Percentiles rank a stretch among this genome's conserved stretches.
These are phyloP conservation scores for Epirrhoe alternata DNA, from an alignment of 2,888 invertebrate species.

Conservation along the genomic window DNA sequence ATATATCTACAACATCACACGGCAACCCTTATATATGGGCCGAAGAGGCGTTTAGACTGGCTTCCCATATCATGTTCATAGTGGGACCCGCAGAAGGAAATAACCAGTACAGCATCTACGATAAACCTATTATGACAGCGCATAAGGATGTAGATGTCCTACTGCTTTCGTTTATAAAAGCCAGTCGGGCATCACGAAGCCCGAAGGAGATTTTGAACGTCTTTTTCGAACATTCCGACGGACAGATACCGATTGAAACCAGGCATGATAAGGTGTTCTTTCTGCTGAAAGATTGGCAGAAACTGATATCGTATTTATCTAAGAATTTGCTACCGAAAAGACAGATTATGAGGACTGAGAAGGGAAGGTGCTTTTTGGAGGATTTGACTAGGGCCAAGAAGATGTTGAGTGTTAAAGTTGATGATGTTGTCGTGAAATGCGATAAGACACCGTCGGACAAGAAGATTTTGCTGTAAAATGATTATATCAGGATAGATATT, in stretches of 20 bases:
- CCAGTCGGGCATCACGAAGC: slow-evolving; percentile 49
- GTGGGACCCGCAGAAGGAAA: slow-evolving; percentile 70
- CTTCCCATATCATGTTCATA: slow-evolving; percentile 70
- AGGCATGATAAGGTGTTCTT: slow-evolving; percentile 63
- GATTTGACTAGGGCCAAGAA: slow-evolving; percentile 73
- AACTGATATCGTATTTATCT: slow-evolving; percentile 71
- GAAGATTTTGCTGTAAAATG: slow-evolving; percentile 64
- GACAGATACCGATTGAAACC: slow-evolving; percentile 66
- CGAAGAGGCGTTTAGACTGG: slow-evolving; percentile 62
- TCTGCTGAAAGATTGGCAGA: slow-evolving; percentile 75
- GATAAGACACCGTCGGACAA: slow-evolving; percentile 54
- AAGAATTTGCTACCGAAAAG: slow-evolving; percentile 72
- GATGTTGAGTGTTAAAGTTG: slow-evolving; percentile 60
- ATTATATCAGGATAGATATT: background rate
- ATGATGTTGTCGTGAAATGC: slow-evolving; percentile 60
- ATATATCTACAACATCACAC: slow-evolving; percentile 65
- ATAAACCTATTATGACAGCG: slow-evolving; percentile 69
- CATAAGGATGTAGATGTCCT: slow-evolving; percentile 67
- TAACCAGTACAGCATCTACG: slow-evolving; percentile 69
- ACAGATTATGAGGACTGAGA: slow-evolving; percentile 72
- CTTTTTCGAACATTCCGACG: slow-evolving; percentile 73
- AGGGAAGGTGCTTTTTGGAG: slow-evolving; percentile 71
- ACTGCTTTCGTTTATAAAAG: slow-evolving; percentile 62
- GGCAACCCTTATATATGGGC: slow-evolving; percentile 76
- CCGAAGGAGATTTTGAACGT: slow-evolving; percentile 70